A percentile compares a stretch with the other conserved stretches of the same genome.
Evolutionary conservation across 1,140 invertebrate genomes (phyloP).

Genomic region (Bombus huntii): DNA sequence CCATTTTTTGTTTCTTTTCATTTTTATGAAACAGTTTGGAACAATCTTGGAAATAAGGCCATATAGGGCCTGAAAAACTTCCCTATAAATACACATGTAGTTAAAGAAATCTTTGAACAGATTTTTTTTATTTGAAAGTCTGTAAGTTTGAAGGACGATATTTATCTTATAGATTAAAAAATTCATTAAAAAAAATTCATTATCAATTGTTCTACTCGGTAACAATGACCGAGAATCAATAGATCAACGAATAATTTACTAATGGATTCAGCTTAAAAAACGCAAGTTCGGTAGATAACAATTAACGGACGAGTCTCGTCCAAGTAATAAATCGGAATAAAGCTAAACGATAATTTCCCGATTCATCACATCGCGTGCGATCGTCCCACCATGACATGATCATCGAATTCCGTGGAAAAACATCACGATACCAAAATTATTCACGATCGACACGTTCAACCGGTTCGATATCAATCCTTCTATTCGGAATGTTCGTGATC

Average conservation of each 20-base stretch:
- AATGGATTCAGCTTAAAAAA: not conserved
- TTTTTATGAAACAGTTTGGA: no score
- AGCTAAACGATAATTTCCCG: not conserved
- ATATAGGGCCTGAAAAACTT: no score
- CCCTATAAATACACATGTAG: no score
- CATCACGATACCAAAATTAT: not conserved
- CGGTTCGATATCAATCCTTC: not conserved
- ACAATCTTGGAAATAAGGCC: no score
- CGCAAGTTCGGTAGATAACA: no score
- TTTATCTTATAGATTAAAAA: not conserved
- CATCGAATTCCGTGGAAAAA: not conserved
- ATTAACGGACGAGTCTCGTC: not conserved
- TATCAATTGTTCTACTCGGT: not conserved
- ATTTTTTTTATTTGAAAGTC: not conserved
- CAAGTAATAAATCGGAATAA: not conserved
- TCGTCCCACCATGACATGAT: not conserved
- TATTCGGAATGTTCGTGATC: conserved; percentile 37
- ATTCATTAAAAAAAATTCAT: not conserved
- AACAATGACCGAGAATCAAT: not conserved
- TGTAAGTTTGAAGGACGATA: not conserved
- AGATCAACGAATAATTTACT: not conserved
- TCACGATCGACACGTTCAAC: not conserved
- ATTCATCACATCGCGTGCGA: not conserved
- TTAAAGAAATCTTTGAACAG: no score
- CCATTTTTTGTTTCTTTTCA: not conserved